Base-by-base conservation (phyloP, 2,113 vertebrate species). In the Casuarius casuarius region DNA sequence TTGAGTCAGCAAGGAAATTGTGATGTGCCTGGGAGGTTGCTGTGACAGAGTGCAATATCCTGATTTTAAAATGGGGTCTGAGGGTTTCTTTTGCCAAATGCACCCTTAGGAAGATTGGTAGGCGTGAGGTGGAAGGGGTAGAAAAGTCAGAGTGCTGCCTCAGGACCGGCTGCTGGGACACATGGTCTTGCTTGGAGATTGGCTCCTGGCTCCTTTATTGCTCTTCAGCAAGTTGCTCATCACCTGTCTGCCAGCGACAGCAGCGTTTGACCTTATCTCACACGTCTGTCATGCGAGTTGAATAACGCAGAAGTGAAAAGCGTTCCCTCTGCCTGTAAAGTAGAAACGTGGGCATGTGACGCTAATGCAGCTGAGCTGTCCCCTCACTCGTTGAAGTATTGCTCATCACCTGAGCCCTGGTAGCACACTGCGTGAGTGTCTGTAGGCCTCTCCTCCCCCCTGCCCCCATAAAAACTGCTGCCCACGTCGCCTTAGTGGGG, bases 21-120 rank as follows among this genome's bases (percentile, higher is more conserved):
- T 40, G 2, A 0, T 0, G 4, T 42, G 38, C 18, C 71, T 31
- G 0, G 0, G 5, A 56, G 7, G 5, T 2, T 65, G 58, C 62
- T 75, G 23, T 59, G 72, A 77, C 40, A 25, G 51, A 83, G 29
- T 9, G 26, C 2, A 1, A 6, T 14, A 44, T 66, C 35, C 54
- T 29, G 16, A 42, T 16, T 84, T 21, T 75, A 28, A 42, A 54
- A 14, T 5, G 26, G 23, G 40, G 2, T 31, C 35, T 4, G 4
- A 73, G 35, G 59, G 2, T 20, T 80, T 35, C 15, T 12, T 16
- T 83, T 38, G 58, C 22, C 3, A 2, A 29, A 9, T 4, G 0
- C 0, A 3, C 44, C 54, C 1, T 0, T 1, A 18, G 44, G 29
- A 62, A 16, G 26, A 46, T 6, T 3, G 10, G 31, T 33, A 9